Evolutionary conservation across 2,113 vertebrate genomes (phyloP), one percentile per base, ranked within the genome.

Genomic region (Seriola dumerili): DNA sequence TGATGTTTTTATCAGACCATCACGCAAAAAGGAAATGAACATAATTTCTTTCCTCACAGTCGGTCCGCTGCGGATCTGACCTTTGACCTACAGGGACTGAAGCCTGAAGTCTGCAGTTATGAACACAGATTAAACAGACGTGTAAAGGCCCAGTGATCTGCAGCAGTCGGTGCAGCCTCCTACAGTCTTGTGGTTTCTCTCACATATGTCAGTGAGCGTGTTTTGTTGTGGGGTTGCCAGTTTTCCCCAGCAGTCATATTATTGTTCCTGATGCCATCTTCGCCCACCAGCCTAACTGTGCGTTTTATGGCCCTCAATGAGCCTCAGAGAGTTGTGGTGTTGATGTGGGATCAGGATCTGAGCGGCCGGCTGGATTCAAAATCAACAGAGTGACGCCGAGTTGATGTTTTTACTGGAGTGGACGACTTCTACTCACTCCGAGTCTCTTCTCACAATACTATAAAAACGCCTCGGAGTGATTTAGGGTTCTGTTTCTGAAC

Each of bases 221-320:
- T 48, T 61, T 55, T 54, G 40, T 32, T 38, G 19, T 50, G 12
- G 38, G 0, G 12, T 7, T 59, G 69, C 76, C 73, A 55, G 65
- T 67, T 83, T 80, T 69, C 74, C 55, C 61, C 71, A 5, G 13
- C 48, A 11, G 19, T 21, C 25, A 3, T 82, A 7, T 83, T 85
- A 78, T 85, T 86, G 70, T 88, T 88, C 76, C 80, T 64, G 67
- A 25, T 84, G 78, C 87, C 81, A 75, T 86, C 59, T 52, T 72
- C 40, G 0, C 83, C 83, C 77, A 66, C 57, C 65, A 36, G 5
- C 66, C 66, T 50, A 2, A 34, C n/a, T 58, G 48, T 57, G 80
- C 55, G 21, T 59, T 67, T 84, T 59, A 65, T 23, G 69, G 65
- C 68, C 55, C 42, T 44, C 5, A 12, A 23, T 36, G 61, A 80